phyloP scores from a whole-genome alignment of 2,888 invertebrate species.

The Tinea trinotella region DNA sequence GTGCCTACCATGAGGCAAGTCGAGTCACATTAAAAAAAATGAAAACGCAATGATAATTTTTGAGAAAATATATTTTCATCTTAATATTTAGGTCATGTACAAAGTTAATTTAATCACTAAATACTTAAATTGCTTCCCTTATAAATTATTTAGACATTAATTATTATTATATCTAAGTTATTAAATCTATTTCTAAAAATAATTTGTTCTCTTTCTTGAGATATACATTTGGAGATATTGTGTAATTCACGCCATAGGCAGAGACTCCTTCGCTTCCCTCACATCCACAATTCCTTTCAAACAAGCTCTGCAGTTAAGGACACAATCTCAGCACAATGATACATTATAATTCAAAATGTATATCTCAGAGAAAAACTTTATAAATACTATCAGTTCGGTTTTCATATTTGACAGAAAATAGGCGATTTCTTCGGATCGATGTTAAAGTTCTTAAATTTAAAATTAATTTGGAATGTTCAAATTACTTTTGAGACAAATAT shows the following conservation, averaged over 20 bases:
- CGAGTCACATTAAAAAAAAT: no score
- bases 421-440: background rate
- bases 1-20: no score
- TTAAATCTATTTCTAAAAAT: no score
- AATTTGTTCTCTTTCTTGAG: no score
- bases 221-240: no score
- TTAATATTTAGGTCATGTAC: conserved; percentile 20
- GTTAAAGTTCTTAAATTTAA: background rate
- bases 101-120: conserved; percentile 9
- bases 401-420: conserved; percentile 1
- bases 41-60: background rate
- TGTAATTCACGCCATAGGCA: no score
- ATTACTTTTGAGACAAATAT: conserved; percentile 12
- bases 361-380: no score
- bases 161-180: conserved; percentile 18
- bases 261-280: no score
- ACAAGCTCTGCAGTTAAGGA: no score
- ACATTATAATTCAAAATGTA: no score
- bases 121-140: conserved; percentile 5
- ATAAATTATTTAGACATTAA: background rate
- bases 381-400: conserved; percentile 1
- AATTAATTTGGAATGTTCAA: conserved; percentile 14
- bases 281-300: no score
- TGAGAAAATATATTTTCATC: conserved; percentile 37
- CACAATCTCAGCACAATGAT: no score